Base-by-base conservation (phyloP, 2,888 invertebrate genomes). In the Drosophila recens region DNA sequence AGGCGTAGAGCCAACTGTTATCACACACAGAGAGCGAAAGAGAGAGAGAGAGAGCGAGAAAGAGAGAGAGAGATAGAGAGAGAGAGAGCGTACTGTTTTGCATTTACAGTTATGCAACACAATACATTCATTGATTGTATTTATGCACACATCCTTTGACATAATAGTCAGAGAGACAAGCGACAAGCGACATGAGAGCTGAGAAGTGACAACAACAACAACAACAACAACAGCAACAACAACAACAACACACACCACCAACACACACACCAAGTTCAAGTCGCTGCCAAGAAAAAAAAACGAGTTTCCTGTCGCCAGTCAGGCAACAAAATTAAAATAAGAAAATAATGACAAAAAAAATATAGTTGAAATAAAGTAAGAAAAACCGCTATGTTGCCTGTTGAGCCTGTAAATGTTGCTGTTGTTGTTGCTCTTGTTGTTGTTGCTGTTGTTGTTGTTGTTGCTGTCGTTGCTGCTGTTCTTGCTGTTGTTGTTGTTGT, bases 21-120 rank as follows among this genome's bases (percentile, higher is more conserved):
- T 67, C 77, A 67, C 59, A 68, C 57, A 66, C 56, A 23, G 23
- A 23, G 23, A 23, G 23, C 23, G 4, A 36, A 64, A 36, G 51
- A 65, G 51, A 54, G 53, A n/a, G 36, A 0, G 36, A 36, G 27
- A 30, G 13, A 4, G 36, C 0, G 36, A 36, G 36, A 36, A 64
- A 36, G 51, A 61, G 51, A 54, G 53, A n/a, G 13, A 4, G 36
- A 36, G 27, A 30, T 4, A 13, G 36, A 3, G 36, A 36, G 13
- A 36, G 3, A 11, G 36, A 36, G 11, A 36, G 36, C 30, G 27
- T 27, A 36, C 62, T 80, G 82, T 67, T 81, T 86, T 83, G 76
- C 84, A 75, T 85, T 85, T 79, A 87, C 86, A 83, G 86, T 87
- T 87, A 87, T 87, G 86, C 88, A 87, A 80, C 61, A 76, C 51